phyloP scores from a whole-genome alignment of 2,888 invertebrate genomes.

The Diploptera punctata region DNA sequence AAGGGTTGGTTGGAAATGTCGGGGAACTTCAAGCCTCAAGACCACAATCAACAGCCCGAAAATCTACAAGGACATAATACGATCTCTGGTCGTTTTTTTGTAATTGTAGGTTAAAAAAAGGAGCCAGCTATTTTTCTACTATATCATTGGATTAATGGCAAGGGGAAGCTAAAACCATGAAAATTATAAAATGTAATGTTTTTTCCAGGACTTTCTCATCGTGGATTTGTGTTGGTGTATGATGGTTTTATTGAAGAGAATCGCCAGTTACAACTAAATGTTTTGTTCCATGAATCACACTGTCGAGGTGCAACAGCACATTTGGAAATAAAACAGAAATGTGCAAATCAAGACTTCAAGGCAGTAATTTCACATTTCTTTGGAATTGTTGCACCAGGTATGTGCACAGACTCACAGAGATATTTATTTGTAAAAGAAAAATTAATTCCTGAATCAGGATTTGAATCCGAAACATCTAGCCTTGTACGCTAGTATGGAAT shows the following conservation, averaged over 20 bases:
- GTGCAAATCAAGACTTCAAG: background rate
- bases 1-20: too few species aligned
- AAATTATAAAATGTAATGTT: too few species aligned
- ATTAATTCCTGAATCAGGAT: too few species aligned
- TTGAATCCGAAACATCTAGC: too few species aligned
- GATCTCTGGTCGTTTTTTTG: too few species aligned
- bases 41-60: too few species aligned
- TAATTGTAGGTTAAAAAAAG: too few species aligned
- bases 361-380: slow-evolving; percentile 18
- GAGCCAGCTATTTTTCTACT: too few species aligned
- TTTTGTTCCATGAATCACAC: slow-evolving; percentile 12
- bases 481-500: background rate
- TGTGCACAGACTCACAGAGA: background rate
- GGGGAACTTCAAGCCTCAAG: too few species aligned
- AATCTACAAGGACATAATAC: too few species aligned
- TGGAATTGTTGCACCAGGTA: slow-evolving; percentile 6
- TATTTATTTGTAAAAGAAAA: background rate
- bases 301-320: background rate
- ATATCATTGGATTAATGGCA: too few species aligned
- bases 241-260: background rate
- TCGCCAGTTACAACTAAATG: background rate
- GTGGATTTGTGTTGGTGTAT: slow-evolving; percentile 10
- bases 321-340: slow-evolving; percentile 3
- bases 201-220: slow-evolving; percentile 15
- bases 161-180: too few species aligned